Evolutionary conservation across 2,797 vertebrate genomes (phyloP).

Genomic region (Danio albolineatus): DNA sequence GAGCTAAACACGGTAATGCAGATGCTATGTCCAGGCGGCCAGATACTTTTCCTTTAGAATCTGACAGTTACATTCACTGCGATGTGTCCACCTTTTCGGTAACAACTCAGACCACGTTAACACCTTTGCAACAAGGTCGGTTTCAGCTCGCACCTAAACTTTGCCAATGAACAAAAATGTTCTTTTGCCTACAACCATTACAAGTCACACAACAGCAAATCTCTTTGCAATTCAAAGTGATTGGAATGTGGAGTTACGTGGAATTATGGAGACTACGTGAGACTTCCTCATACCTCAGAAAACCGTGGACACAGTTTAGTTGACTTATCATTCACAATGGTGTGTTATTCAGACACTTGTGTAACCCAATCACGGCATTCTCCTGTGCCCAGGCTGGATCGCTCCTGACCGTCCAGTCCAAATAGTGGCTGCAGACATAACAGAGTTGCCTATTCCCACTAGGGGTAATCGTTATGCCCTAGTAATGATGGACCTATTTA

Average conservation of each 20-base stretch:
- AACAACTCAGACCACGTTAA: background rate
- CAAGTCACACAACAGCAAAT: background rate
- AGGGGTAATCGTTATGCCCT: conserved; percentile 10
- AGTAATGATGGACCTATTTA: conserved; percentile 27
- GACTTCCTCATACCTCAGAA: background rate
- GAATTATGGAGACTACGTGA: background rate
- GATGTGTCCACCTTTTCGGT: background rate
- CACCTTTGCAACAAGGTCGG: background rate
- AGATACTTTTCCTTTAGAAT: background rate
- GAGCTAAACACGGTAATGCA: conserved; percentile 1
- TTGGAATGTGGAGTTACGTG: background rate
- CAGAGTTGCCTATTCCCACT: conserved; percentile 17
- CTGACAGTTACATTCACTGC: background rate
- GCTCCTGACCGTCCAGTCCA: conserved; percentile 2
- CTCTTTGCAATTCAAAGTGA: background rate
- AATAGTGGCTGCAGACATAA: conserved; percentile 31
- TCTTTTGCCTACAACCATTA: background rate
- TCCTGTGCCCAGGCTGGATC: background rate
- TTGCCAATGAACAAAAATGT: background rate
- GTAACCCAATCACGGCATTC: conserved; percentile 23
- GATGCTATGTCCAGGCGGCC: background rate
- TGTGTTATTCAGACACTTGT: background rate
- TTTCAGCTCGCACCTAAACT: background rate
- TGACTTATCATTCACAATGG: background rate
- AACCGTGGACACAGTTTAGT: background rate